Conservation (phyloP, 2,888 invertebrate genomes). For the Drepana falcataria region DNA sequence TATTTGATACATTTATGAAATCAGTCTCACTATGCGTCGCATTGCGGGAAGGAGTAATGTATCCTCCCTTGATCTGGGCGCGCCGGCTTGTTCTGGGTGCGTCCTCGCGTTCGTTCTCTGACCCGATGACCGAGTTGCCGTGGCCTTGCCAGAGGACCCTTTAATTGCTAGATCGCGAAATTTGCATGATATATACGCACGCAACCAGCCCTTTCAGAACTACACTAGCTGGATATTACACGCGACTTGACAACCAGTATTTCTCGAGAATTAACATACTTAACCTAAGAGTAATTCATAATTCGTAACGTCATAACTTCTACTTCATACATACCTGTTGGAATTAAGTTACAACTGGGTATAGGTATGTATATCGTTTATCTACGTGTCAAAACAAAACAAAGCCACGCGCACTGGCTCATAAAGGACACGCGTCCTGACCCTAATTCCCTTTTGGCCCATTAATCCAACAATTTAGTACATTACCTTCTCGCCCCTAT, state of each 20-base stretch:
- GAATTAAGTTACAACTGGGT: too few species aligned
- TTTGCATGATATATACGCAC: conserved; percentile 48
- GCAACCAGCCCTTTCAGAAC: conserved; percentile 18
- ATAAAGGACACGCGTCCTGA: conserved; percentile 55
- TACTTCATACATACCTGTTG: too few species aligned
- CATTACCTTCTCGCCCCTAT: conserved; percentile 49
- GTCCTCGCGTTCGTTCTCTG: conserved; percentile 62
- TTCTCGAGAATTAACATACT: too few species aligned
- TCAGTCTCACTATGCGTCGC: conserved; percentile 50
- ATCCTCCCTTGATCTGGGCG: conserved; percentile 52
- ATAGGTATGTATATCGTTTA: too few species aligned
- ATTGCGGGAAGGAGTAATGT: conserved; percentile 70
- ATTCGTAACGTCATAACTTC: too few species aligned
- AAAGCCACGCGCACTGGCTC: conserved; percentile 34
- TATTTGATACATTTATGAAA: conserved; percentile 7
- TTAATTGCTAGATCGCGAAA: conserved; percentile 44
- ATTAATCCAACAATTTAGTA: conserved; percentile 59
- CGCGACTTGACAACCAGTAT: too few species aligned
- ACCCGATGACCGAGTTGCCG: conserved; percentile 68
- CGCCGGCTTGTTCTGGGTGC: conserved; percentile 61
- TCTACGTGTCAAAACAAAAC: too few species aligned
- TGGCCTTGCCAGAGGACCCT: conserved; percentile 52
- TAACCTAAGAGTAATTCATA: too few species aligned
- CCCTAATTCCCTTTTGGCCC: conserved; percentile 53
- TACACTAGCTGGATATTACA: too few species aligned